Evolutionary conservation across 37 sponge, comb jelly and placozoan species (phyloP).

Genomic region (Bolinopsis microptera): DNA sequence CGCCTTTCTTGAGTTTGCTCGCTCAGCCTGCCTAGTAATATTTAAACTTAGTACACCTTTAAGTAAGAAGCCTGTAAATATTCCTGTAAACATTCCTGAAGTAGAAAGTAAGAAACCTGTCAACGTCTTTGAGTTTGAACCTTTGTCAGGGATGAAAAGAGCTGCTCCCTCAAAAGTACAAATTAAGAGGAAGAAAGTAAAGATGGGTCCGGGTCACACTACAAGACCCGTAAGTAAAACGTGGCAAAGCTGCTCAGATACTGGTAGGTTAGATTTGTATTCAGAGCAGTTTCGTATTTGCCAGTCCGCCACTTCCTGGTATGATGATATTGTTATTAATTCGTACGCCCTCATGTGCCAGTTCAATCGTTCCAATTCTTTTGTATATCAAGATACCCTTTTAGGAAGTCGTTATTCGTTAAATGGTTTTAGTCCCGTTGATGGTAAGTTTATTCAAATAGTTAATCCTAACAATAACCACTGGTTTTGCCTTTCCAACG

Average conservation of each 20-base stretch:
- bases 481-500: background rate
- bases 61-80: too few relatives aligned
- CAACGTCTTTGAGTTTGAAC: background rate
- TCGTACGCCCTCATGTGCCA: background rate
- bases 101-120: background rate
- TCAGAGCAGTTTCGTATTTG: background rate
- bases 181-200: background rate
- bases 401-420: background rate
- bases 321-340: background rate
- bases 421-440: background rate
- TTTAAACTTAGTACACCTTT: background rate
- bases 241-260: background rate
- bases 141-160: background rate
- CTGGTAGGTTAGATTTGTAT: background rate
- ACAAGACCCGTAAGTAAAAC: background rate
- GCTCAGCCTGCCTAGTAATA: background rate
- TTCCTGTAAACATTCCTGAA: background rate
- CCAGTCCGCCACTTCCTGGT: background rate
- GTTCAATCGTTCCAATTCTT: background rate
- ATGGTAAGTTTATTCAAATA: background rate
- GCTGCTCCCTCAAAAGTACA: too few relatives aligned
- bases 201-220: background rate
- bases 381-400: background rate
- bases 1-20: slow-evolving; percentile 1
- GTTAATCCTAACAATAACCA: background rate